Evolutionary conservation across 2,888 invertebrate genomes (phyloP).

Genomic region (Callyntrura guangdongensis): DNA sequence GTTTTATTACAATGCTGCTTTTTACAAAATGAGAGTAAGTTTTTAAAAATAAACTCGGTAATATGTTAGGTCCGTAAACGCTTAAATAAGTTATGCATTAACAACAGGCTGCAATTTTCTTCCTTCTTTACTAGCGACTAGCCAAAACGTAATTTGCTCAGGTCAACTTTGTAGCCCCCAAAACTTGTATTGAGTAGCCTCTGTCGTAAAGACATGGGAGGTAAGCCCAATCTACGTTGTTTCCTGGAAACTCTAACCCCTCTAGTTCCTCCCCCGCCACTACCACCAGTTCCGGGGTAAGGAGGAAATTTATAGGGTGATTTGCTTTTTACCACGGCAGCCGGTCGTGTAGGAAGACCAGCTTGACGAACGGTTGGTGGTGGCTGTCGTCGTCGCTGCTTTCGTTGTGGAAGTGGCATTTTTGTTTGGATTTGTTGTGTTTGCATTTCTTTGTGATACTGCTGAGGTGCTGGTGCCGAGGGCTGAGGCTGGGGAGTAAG

Average conservation of each 20-base stretch:
- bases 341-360: conserved; percentile 2
- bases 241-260: background rate
- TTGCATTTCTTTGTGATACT: no score
- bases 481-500: background rate
- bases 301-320: background rate
- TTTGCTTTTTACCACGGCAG: background rate
- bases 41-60: conserved; percentile 21
- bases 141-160: conserved; percentile 43
- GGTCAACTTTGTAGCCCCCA: conserved; percentile 64
- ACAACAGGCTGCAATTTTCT: background rate
- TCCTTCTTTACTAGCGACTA: background rate
- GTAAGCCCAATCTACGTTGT: background rate
- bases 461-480: background rate
- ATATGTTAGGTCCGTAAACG: background rate
- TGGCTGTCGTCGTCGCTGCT: background rate
- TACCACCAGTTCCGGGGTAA: background rate
- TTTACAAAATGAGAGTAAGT: background rate
- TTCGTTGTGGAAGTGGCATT: background rate
- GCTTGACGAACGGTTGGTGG: background rate
- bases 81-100: conserved; percentile 9
- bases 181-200: conserved; percentile 29
- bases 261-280: background rate
- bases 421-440: no score
- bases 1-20: background rate
- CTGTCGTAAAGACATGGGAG: background rate